Base-by-base conservation (phyloP, 2,888 invertebrate genomes). In the Plemyria rubiginata region DNA sequence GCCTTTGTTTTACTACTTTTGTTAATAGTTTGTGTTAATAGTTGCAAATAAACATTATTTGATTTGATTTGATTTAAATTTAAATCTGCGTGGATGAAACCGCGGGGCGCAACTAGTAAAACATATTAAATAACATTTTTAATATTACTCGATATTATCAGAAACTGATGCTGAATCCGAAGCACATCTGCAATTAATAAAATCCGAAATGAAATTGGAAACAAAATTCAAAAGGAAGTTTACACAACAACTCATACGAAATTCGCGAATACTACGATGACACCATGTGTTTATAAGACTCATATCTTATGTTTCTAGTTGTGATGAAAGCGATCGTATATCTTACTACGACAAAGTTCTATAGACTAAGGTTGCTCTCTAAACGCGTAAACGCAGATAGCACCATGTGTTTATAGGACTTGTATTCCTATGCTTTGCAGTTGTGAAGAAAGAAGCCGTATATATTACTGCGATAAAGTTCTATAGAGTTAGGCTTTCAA, bases 151-250 rank as follows among this genome's bases (percentile, higher is more conserved):
- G 16, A 36, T 52, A 8, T 9, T 13, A 7, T 29, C 36, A 36
- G 9, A 16, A 45, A 54, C 54, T 4, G 15, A 28, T 54, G 45
- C 32, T 16, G 12, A 28, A 40, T 12, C 8, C 36, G 11, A 13
- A 45, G 9, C 8, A 32, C 38, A 59, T 67, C 52, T 54, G 54
- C 72, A 77, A 78, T 76, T 76, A 76, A 77, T 77, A 77, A 74
- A 70, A 71, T 70, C 65, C 73, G 66, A 74, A 77, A 65, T 54
- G 60, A 60, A 67, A 68, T 52, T 62, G 72, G 73, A 79, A 79
- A 78, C 73, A 74, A 78, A 80, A 80, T 80, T 77, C 75, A 77
- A 77, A 5, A 78, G 76, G 76, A 80, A 77, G 59, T 83, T 81
- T 79, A 76, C 74, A 73, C 68, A 65, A 52, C 72, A 78, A 80